These are phyloP conservation scores for Colinus virginianus DNA, from an alignment of 2,113 vertebrate species.

Conservation along the genomic window DNA sequence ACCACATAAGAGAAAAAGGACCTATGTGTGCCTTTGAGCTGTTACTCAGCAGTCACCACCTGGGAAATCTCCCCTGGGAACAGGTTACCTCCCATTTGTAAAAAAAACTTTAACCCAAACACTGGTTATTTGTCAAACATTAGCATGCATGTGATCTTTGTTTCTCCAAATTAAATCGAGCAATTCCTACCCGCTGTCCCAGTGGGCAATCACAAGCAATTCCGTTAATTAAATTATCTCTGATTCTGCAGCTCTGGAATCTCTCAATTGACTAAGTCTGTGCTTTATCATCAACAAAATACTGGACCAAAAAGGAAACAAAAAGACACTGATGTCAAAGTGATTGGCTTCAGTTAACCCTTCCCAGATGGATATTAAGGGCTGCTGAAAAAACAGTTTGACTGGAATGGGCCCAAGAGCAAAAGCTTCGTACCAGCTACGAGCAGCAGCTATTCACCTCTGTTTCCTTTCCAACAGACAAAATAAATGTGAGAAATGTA, in stretches of 20 bases:
- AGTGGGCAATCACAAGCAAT: slow-evolving; percentile 72
- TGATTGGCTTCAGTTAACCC: slow-evolving; percentile 53
- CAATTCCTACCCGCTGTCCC: slow-evolving; percentile 71
- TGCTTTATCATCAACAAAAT: slow-evolving; percentile 75
- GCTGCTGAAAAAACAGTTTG: slow-evolving; percentile 35
- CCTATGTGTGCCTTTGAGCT: background rate
- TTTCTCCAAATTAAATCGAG: slow-evolving; percentile 78
- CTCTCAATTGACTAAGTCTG: slow-evolving; percentile 76
- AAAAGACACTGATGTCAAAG: slow-evolving; percentile 56
- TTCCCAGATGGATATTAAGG: slow-evolving; percentile 50
- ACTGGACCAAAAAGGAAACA: slow-evolving; percentile 55
- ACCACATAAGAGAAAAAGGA: background rate
- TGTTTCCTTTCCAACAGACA: background rate
- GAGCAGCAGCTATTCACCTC: slow-evolving; percentile 7
- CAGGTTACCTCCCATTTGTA: background rate
- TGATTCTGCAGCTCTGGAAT: slow-evolving; percentile 76
- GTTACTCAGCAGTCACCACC: background rate
- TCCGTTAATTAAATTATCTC: slow-evolving; percentile 80
- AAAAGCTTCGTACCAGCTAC: background rate
- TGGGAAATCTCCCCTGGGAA: slow-evolving; percentile 23
- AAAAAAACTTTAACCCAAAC: slow-evolving; percentile 46
- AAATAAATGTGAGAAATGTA: background rate
- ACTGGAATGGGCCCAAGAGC: background rate
- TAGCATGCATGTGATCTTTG: slow-evolving; percentile 75
- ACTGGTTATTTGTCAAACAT: slow-evolving; percentile 74